Evolutionary conservation across 2,888 invertebrate genomes (phyloP).

Genomic region (Pollenia angustigena): DNA sequence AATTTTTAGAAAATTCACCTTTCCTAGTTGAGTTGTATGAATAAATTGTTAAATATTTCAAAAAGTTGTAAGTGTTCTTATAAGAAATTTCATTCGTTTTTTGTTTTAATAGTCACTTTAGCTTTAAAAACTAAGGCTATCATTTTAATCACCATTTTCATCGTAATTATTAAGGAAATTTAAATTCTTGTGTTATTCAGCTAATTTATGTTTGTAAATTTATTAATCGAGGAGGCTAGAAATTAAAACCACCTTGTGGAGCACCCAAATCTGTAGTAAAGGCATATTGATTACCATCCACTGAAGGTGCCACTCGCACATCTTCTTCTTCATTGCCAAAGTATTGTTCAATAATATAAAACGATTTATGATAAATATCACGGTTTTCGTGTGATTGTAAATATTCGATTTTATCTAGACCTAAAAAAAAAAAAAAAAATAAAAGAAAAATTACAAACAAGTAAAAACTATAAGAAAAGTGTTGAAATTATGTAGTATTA

Average conservation of each 20-base stretch:
- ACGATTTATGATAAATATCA: slow-evolving; percentile 98
- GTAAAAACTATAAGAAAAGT: not conserved
- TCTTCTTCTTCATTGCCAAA: slow-evolving; percentile 97
- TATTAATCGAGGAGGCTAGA: slow-evolving; percentile 85
- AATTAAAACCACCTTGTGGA: slow-evolving; percentile 92
- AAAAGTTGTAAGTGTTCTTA: slow-evolving; percentile 17
- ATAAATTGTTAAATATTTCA: slow-evolving; percentile 15
- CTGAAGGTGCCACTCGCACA: slow-evolving; percentile 90
- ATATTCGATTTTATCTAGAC: slow-evolving; percentile 98
- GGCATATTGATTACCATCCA: slow-evolving; percentile 89
- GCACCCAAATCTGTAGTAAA: slow-evolving; percentile 89
- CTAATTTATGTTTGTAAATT: slow-evolving; percentile 9
- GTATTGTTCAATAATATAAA: slow-evolving; percentile 97
- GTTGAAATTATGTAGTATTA: too few species aligned
- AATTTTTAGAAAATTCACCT: slow-evolving; percentile 17
- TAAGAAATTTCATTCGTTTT: not conserved
- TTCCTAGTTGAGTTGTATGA: slow-evolving; percentile 7
- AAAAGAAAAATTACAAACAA: slow-evolving; percentile 4
- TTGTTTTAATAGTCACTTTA: slow-evolving; percentile 36
- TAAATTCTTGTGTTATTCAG: slow-evolving; percentile 46
- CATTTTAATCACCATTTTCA: slow-evolving; percentile 39
- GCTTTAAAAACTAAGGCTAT: slow-evolving; percentile 58
- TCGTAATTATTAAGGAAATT: slow-evolving; percentile 25
- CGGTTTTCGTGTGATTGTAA: slow-evolving; percentile 98
- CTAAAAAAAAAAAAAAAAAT: slow-evolving; percentile 85